Evolutionary conservation across 1,140 invertebrate genomes (phyloP), one percentile per base, ranked within the genome.

Genomic region (Plutomurus gul): DNA sequence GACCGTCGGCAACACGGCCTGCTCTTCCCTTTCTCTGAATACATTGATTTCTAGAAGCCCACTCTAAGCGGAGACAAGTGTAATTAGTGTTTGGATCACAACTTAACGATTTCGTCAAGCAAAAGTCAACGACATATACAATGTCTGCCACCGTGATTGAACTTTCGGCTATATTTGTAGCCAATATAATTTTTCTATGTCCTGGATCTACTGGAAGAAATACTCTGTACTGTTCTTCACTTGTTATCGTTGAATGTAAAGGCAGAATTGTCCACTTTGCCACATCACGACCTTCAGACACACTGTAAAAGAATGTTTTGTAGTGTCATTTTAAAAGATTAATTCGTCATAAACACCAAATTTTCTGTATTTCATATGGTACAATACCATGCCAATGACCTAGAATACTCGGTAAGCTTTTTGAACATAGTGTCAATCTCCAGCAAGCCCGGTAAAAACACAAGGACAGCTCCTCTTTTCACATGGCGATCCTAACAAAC

Each of bases 91-190:
- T 85, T 4, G 88, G 85, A 85, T 97, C 93, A 65, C 90, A 91
- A 3, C 92, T 87, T 75, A 96, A 86, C 43, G 91, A 89, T 88
- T 97, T 98, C 33, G 94, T 95, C 16, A 98, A 87, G 87, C 96
- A 98, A 87, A 96, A 98, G 87, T 99, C 97, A 84, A 99, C 95
- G 6, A 99, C 94, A 89, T 96, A 98, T 86, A 92, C 93, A 33
- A 97, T 92, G 87, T 98, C 95, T 36, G 94, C 91, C 37, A 99
- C 94, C 5, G 97, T 99, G 60, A 99, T 94, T 27, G 96, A 97
- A 85, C 95, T 98, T 87, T 99, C 98, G 0, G 96, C 96, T 82
- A 99, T 97, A 87, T 99, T 97, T 6, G 97, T 99, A 0, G 96
- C 90, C 1, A 99, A 87, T 85, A 99, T 98, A 80, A 97, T 90